Evolutionary conservation across 2,888 invertebrate genomes (phyloP).

Genomic region (Lottia gigantea): DNA sequence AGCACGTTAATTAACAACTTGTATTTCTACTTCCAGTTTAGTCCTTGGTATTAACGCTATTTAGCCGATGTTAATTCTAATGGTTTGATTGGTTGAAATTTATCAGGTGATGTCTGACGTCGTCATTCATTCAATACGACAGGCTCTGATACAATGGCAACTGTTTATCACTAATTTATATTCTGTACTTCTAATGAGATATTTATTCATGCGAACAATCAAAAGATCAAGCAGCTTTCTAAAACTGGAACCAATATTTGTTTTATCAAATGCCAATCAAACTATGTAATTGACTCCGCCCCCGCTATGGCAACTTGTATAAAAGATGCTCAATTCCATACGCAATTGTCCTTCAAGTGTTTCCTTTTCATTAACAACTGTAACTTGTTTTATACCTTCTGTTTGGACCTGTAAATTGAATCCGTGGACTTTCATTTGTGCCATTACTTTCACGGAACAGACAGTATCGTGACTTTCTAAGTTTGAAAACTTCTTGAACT

Average conservation of each 20-base stretch:
- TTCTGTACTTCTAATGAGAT: not conserved
- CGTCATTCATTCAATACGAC: not conserved
- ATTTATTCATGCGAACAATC: constrained; percentile 1
- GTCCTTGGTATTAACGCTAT: no score
- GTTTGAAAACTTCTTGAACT: no score
- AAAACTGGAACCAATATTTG: not conserved
- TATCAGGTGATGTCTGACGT: not conserved
- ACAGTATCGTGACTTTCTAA: no score
- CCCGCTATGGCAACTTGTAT: not conserved
- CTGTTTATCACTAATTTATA: constrained; percentile 5
- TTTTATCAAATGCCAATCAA: constrained; percentile 1
- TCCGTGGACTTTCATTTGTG: no score
- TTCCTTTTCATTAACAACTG: no score
- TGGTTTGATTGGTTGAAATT: not conserved
- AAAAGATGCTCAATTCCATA: constrained; percentile 3
- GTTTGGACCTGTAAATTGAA: no score
- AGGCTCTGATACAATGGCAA: not conserved
- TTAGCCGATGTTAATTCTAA: not conserved
- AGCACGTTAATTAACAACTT: no score
- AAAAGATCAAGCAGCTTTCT: not conserved
- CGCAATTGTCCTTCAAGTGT: no score
- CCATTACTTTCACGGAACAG: no score
- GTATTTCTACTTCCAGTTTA: no score
- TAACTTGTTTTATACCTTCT: no score
- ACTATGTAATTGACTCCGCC: not conserved